A percentile compares a stretch with the other conserved stretches of the same genome.
phyloP scores from a whole-genome alignment of 2,113 vertebrate species.

The Ctenodactylus gundi region DNA sequence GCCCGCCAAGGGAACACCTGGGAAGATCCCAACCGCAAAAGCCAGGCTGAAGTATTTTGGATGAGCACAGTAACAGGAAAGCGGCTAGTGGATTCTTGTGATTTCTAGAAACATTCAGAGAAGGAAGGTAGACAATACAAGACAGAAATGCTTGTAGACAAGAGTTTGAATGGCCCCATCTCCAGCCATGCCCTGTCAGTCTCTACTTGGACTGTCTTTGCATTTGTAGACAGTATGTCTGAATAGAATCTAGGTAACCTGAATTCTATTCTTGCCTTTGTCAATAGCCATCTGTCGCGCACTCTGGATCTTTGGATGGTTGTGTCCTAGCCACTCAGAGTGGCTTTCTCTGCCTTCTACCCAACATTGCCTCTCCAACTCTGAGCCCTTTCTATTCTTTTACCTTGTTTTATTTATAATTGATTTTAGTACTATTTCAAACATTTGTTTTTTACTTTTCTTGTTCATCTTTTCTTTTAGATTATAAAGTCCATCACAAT shows the following conservation, averaged over 20 bases:
- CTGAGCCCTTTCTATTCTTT: not conserved
- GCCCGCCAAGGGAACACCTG: slow-evolving; percentile 19
- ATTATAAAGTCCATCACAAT: not conserved
- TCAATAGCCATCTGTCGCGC: not conserved
- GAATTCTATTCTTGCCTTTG: not conserved
- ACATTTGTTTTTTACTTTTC: not conserved
- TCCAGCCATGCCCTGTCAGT: not conserved
- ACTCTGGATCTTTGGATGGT: not conserved
- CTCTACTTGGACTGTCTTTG: not conserved
- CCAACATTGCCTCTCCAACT: not conserved
- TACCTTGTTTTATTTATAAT: not conserved
- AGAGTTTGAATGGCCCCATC: not conserved
- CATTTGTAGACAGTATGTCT: not conserved
- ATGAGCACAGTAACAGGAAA: not conserved
- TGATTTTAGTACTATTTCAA: not conserved
- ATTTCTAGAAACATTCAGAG: slow-evolving; percentile 43
- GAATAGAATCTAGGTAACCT: not conserved
- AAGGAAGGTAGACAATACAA: not conserved
- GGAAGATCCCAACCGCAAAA: not conserved
- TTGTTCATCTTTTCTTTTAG: not conserved
- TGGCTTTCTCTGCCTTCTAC: not conserved
- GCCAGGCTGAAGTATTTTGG: not conserved
- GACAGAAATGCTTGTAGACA: not conserved
- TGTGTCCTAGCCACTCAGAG: not conserved
- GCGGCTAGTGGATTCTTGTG: not conserved